Evolutionary conservation across 2,113 vertebrate species (phyloP), one percentile per base, ranked within the genome.

Genomic region (Hypomesus transpacificus): DNA sequence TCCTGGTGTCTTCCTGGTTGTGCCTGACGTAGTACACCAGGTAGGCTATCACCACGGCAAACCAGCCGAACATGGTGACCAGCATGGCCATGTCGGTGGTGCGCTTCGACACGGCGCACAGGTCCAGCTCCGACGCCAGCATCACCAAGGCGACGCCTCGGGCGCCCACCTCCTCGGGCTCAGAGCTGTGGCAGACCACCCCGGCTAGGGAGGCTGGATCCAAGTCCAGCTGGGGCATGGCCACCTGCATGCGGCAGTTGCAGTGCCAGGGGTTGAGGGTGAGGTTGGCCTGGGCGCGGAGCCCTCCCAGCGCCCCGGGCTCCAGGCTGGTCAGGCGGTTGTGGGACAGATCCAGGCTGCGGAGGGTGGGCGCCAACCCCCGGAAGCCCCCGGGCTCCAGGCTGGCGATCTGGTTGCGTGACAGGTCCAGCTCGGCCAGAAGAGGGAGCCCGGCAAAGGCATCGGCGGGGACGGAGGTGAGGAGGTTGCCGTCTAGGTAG

Each of bases 201-300:
- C 74, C 82, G 7, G 85, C 81, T 0, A 91, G 90, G 2, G 93
- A 92, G 54, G 90, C 90, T 0, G 88, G 81, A 0, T 39, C 89
- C 83, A 96, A 75, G 14, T 90, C 90, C 85, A 95, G 86, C 0
- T 80, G 71, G 0, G 88, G 86, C 71, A 93, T 77, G 56, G 93
- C 80, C 87, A 94, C 92, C 88, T 95, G 94, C 79, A 95, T 92
- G 64, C 87, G 87, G 26, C 95, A 96, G 89, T 96, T 93, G 0
- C 95, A 96, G 82, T 80, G 90, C 94, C 94, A 96, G 0, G 92
- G 95, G 81, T 96, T 96, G 84, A 91, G 82, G 0, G 92, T 95
- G 21, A 96, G 91, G 84, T 95, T 95, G 80, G 92, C 91, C 66
- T 88, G 89, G 67, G 92, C 89, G 58, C 90, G 90, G 71, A 96